phyloP scores from a whole-genome alignment of 2,797 vertebrate species.

The Epinephelus coioides region DNA sequence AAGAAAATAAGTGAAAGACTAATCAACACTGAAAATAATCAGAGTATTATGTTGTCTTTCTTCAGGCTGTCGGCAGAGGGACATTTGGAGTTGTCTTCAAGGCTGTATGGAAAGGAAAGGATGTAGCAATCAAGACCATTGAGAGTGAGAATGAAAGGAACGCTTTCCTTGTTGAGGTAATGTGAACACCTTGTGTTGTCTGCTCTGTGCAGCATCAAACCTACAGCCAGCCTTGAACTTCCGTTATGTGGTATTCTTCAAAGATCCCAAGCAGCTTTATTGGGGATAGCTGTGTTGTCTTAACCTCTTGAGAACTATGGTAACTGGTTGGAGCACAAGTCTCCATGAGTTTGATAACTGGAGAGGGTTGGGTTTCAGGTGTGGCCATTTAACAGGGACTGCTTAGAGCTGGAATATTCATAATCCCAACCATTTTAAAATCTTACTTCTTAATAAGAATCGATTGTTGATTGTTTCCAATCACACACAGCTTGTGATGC shows the following conservation, averaged over 20 bases:
- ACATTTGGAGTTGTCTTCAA: slow-evolving; percentile 98
- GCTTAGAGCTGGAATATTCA: too few species aligned
- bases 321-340: too few species aligned
- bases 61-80: slow-evolving; percentile 96
- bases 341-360: too few species aligned
- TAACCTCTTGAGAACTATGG: neutral
- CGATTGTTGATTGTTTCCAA: too few species aligned
- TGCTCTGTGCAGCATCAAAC: neutral
- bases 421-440: too few species aligned
- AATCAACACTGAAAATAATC: too few species aligned
- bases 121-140: slow-evolving; percentile 98
- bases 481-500: too few species aligned
- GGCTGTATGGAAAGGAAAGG: slow-evolving; percentile 96
- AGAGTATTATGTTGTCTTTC: slow-evolving; percentile 18
- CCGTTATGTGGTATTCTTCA: neutral
- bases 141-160: slow-evolving; percentile 98
- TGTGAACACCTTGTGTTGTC: neutral
- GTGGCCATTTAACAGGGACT: too few species aligned
- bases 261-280: too few species aligned
- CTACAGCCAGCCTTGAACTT: neutral
- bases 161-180: slow-evolving; percentile 96
- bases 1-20: too few species aligned
- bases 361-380: too few species aligned
- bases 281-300: neutral
- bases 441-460: too few species aligned